These are phyloP conservation scores for Volucella inflata DNA, from an alignment of 2,888 invertebrate species.

Conservation along the genomic window DNA sequence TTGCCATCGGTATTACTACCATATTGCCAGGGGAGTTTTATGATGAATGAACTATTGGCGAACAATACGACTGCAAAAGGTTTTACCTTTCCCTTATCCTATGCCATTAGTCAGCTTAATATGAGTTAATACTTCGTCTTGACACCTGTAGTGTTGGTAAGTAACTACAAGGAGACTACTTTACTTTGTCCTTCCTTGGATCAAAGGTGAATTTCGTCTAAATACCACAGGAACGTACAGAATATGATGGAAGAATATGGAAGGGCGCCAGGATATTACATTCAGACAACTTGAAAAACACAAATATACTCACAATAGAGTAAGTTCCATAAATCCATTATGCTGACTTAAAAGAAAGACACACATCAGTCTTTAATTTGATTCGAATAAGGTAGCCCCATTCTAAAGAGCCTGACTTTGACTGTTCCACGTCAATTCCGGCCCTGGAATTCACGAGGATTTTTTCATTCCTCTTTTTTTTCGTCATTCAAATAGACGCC, in stretches of 20 bases:
- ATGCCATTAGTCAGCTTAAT: neutral
- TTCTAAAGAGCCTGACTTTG: too few species aligned
- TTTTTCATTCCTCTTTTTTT: too few species aligned
- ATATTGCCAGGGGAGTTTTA: neutral
- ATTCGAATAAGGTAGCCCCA: too few species aligned
- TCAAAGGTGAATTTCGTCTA: neutral
- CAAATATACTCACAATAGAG: too few species aligned
- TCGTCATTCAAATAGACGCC: slow-evolving; percentile 22
- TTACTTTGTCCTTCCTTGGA: neutral
- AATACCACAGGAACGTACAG: slow-evolving; percentile 23
- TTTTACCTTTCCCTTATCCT: slow-evolving; percentile 2
- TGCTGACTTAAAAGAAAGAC: too few species aligned
- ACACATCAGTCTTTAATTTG: too few species aligned
- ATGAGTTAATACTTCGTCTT: slow-evolving; percentile 21
- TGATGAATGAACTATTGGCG: neutral
- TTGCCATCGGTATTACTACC: slow-evolving; percentile 10
- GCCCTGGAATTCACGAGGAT: too few species aligned
- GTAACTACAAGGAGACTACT: slow-evolving; percentile 10
- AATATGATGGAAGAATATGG: neutral
- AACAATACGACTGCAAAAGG: slow-evolving; percentile 10
- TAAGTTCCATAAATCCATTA: too few species aligned
- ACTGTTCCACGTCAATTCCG: too few species aligned
- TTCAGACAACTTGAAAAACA: neutral
- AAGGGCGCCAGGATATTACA: slow-evolving; percentile 41
- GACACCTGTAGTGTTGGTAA: slow-evolving; percentile 43